Evolutionary conservation across 1,140 invertebrate species (phyloP).

Genomic region (Apis cerana): DNA sequence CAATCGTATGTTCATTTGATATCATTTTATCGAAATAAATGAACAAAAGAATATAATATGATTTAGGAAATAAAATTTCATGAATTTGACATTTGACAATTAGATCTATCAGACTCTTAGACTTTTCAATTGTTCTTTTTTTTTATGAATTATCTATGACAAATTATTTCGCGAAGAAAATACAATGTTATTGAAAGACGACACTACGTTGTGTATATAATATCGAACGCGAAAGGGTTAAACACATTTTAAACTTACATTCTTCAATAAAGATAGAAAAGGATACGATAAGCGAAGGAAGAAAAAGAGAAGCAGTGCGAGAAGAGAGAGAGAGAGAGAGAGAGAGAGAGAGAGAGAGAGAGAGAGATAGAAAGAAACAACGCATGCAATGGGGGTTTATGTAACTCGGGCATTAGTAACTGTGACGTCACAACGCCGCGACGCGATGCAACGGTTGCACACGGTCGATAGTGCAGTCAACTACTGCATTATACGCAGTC

Average conservation of each 20-base stretch:
- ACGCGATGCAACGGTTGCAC: constrained; percentile 44
- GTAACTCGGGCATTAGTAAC: constrained; percentile 55
- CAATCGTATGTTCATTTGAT: no score
- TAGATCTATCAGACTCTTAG: not conserved
- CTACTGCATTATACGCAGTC: constrained; percentile 39
- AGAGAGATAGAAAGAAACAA: constrained; percentile 6
- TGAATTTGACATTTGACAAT: not conserved
- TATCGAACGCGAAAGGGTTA: no score
- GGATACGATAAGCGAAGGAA: not conserved
- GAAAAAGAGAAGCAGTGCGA: not conserved
- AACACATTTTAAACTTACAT: no score
- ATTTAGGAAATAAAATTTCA: no score
- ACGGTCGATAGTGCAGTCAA: constrained; percentile 44
- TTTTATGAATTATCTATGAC: no score
- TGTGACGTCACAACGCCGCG: constrained; percentile 39
- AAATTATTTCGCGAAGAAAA: no score
- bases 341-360: not conserved
- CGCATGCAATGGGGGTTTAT: constrained; percentile 46
- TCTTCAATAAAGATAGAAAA: not conserved
- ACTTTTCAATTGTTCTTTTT: no score
- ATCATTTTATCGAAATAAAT: no score
- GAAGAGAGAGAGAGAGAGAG: not conserved
- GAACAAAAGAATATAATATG: no score
- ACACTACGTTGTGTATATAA: no score
- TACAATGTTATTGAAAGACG: no score